A percentile compares a stretch with the other conserved stretches of the same genome.
Conservation (phyloP, 2,888 invertebrate species). For the Microctonus brassicae region DNA sequence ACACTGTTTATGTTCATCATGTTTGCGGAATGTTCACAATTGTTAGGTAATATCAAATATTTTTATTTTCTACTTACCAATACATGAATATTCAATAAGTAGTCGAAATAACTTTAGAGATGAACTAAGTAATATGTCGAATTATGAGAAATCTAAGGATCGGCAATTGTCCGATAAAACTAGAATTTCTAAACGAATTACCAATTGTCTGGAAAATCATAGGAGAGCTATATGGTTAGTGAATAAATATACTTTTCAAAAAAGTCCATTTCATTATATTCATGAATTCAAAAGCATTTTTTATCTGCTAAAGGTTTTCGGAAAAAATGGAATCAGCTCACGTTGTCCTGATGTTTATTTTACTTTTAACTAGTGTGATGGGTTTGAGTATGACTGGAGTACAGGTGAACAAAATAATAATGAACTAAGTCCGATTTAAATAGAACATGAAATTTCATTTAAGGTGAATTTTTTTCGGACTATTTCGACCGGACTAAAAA, state of each 20-base stretch:
- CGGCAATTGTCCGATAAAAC: not conserved
- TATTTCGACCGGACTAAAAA: too few relatives aligned
- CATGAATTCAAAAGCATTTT: not conserved
- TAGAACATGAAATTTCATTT: too few relatives aligned
- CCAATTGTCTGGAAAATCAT: not conserved
- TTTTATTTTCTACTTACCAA: not conserved
- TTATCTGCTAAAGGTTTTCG: not conserved
- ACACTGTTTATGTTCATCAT: slow-evolving; percentile 37
- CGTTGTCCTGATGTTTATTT: not conserved
- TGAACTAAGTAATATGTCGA: not conserved
- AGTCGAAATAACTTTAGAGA: not conserved
- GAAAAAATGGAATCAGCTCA: slow-evolving; percentile 5
- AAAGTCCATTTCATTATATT: not conserved
- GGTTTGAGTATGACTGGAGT: slow-evolving; percentile 38
- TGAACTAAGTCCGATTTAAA: too few relatives aligned
- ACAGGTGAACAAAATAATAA: too few relatives aligned
- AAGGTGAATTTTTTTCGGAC: too few relatives aligned
- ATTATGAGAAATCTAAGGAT: not conserved
- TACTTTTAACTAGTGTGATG: not conserved
- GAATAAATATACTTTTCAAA: not conserved
- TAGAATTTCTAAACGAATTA: not conserved
- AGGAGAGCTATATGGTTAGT: not conserved
- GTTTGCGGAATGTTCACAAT: slow-evolving; percentile 39
- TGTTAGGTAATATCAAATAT: slow-evolving; percentile 33
- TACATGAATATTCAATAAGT: not conserved